Percentiles rank a stretch among this genome's conserved stretches.
Conservation (phyloP, 2,113 vertebrate genomes). For the Hippolais icterina region DNA sequence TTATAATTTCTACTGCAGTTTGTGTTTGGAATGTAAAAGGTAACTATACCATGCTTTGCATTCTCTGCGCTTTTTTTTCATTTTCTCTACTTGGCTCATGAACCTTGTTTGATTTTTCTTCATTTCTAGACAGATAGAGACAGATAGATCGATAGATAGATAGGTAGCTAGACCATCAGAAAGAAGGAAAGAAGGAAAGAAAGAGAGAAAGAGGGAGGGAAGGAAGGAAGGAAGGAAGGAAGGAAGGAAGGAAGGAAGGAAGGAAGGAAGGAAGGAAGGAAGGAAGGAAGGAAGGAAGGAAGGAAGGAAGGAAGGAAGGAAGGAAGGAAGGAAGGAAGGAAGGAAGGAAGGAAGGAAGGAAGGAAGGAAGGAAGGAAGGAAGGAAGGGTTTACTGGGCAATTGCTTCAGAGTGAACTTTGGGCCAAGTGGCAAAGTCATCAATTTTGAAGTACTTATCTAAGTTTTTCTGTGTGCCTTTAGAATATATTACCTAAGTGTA, state of each 20-base stretch:
- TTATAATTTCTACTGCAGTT: constrained; percentile 17
- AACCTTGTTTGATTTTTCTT: background rate
- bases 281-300: background rate
- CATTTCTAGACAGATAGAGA: background rate
- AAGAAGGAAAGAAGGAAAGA: background rate
- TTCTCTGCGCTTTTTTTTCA: background rate
- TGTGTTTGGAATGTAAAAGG: background rate
- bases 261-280: background rate
- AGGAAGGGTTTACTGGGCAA: background rate
- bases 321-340: too few species aligned
- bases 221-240: background rate
- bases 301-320: background rate
- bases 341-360: background rate
- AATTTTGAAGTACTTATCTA: background rate
- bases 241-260: background rate
- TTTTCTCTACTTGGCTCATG: background rate
- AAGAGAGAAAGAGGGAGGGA: background rate
- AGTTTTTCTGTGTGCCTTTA: background rate
- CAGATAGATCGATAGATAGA: too few species aligned
- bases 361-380: background rate
- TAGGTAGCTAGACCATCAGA: too few species aligned
- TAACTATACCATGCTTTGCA: background rate
- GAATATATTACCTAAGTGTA: background rate
- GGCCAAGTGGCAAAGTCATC: background rate
- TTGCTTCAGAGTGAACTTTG: background rate